Base-by-base conservation (phyloP, 2,888 invertebrate species). In the Gandaritis pyraliata region DNA sequence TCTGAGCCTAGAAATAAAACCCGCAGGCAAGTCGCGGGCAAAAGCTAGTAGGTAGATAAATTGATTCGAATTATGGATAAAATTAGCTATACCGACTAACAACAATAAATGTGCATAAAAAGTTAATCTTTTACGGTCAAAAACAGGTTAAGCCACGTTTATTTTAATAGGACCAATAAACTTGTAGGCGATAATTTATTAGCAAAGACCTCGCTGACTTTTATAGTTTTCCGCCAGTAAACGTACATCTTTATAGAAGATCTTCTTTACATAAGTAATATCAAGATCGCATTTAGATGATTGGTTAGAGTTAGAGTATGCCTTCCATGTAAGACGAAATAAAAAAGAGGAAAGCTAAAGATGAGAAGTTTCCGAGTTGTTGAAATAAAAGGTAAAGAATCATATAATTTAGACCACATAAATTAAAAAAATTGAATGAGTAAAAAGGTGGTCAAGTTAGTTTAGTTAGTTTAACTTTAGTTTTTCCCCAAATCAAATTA, bases 171-270 rank as follows among this genome's bases (percentile, higher is more conserved):
- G 6, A 23, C 50, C 51, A 46, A 58, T 58, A 58, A 58, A 58
- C 29, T 51, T 51, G 58, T 51, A 43, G 58, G 46, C 51, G 58
- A 58, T 58, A 58, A 58, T 58, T 51, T 58, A 58, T 51, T n/a
- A 8, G 13, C 36, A 5, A 12, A 7, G 13, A 36, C 10, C 16
- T 54, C n/a, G 38, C 23, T 15, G 47, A 48, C 18, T 46, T 58
- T 51, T 58, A 57, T 45, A 45, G 23, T 33, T 58, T 51, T 38
- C 49, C 30, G 45, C 33, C 36, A n/a, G 18, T 50, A 57, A 56
- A 54, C 16, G 16, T 10, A 53, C 8, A 36, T 41, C 12, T 48
- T 5, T 48, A 39, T 47, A 36, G 38, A 39, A 30, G 10, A 8
- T 30, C 15, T 39, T 41, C 12, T 15, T 13, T 15, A 41, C n/a